A percentile compares a stretch with the other conserved stretches of the same genome.
Evolutionary conservation across 2,113 vertebrate species (phyloP).

Genomic region (Colistium nudipinnis): DNA sequence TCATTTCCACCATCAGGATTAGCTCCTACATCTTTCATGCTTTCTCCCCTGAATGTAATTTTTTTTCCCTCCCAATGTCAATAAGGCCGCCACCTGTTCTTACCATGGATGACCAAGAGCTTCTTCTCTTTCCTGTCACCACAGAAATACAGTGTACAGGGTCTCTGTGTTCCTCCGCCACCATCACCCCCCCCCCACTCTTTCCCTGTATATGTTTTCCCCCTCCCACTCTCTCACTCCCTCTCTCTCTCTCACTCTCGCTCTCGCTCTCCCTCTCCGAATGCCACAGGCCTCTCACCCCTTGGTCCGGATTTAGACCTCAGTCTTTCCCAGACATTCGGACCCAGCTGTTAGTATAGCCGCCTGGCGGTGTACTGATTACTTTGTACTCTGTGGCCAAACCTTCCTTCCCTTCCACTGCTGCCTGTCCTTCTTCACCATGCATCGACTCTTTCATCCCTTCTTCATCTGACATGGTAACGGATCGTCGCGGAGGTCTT

Average conservation of each 20-base stretch:
- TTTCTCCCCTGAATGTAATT: no score
- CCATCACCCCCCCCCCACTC: background rate
- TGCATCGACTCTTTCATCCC: background rate
- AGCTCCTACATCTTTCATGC: no score
- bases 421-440: background rate
- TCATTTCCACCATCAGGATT: background rate
- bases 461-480: slow-evolving; percentile 1
- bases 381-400: background rate
- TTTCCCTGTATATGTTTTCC: background rate
- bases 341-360: slow-evolving; percentile 42
- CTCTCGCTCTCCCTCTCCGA: slow-evolving; percentile 24
- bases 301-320: slow-evolving; percentile 72
- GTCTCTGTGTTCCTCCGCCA: background rate
- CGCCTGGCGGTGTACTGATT: background rate
- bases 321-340: slow-evolving; percentile 54
- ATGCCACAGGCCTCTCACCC: slow-evolving; percentile 62
- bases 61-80: background rate
- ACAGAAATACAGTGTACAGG: background rate
- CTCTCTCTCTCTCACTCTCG: background rate
- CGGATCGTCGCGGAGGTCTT: background rate
- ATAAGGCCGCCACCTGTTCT: background rate
- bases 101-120: background rate
- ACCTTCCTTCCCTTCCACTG: background rate
- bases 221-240: background rate
- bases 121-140: background rate